phyloP scores from a whole-genome alignment of 2,888 invertebrate genomes.

The Caenorhabditis angaria region DNA sequence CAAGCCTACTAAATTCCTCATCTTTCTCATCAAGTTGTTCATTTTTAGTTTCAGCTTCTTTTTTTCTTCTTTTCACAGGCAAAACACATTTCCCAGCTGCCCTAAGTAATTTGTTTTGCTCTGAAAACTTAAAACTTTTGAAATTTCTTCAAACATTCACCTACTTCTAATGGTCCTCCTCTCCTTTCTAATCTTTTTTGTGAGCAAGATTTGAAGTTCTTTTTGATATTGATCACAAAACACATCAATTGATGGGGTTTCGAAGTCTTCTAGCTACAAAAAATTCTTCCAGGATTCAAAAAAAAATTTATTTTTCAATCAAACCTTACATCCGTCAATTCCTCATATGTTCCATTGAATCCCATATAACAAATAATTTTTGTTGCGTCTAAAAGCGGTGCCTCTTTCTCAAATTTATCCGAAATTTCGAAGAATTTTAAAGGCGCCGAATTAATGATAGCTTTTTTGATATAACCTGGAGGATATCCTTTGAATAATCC shows the following conservation, averaged over 20 bases:
- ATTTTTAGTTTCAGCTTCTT: neutral
- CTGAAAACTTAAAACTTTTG: neutral
- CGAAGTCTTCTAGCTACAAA: conserved; percentile 24
- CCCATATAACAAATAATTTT: conserved; percentile 89
- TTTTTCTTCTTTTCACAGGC: conserved; percentile 15
- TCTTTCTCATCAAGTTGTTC: neutral
- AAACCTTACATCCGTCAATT: conserved; percentile 42
- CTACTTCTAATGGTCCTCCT: conserved; percentile 7
- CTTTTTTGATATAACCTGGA: conserved; percentile 89
- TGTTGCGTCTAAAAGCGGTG: conserved; percentile 74
- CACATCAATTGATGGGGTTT: conserved; percentile 15
- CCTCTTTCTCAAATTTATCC: neutral
- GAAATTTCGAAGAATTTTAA: conserved; percentile 1
- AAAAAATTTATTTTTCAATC: too few relatives aligned
- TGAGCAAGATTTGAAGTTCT: conserved; percentile 9
- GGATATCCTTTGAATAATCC: conserved; percentile 83
- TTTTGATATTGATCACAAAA: conserved; percentile 24
- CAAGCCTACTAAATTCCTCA: neutral
- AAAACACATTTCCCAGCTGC: conserved; percentile 4
- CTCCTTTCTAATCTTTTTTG: neutral
- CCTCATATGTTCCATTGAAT: conserved; percentile 78
- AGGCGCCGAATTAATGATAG: conserved; percentile 15
- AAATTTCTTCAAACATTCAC: too few relatives aligned
- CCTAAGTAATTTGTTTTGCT: conserved; percentile 11
- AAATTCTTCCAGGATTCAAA: neutral